Percentiles rank a stretch among this genome's conserved stretches.
phyloP scores from a whole-genome alignment of 2,113 vertebrate species.

The Carassius gibelio region DNA sequence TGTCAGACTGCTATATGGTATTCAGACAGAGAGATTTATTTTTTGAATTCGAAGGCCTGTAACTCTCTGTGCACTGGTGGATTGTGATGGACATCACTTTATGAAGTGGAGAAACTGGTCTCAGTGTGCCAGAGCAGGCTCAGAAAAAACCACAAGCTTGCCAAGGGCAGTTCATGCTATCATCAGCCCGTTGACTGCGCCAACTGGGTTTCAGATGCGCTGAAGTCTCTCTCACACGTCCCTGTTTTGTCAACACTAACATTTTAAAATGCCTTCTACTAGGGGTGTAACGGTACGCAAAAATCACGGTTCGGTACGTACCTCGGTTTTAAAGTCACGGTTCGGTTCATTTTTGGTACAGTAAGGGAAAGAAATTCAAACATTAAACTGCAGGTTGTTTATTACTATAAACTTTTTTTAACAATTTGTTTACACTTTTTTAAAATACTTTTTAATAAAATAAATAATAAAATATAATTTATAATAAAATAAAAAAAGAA shows the following conservation, averaged over 20 bases:
- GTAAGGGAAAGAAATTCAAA: no score
- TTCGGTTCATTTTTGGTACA: no score
- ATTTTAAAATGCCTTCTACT: constrained; percentile 9
- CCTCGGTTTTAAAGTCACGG: no score
- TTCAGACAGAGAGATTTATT: not conserved
- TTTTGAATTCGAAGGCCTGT: not conserved
- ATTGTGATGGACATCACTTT: constrained; percentile 15
- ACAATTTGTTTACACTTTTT: no score
- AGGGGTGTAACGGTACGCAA: no score
- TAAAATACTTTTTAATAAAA: no score
- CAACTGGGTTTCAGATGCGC: constrained; percentile 19
- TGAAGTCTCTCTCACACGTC: constrained; percentile 1
- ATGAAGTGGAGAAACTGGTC: constrained; percentile 5
- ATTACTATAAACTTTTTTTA: no score
- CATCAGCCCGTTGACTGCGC: not conserved
- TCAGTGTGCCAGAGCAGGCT: constrained; percentile 2
- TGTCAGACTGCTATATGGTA: not conserved
- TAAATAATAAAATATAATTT: no score
- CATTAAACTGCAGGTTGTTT: no score
- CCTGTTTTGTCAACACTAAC: constrained; percentile 12
- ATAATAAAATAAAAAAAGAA: no score
- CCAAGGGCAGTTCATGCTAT: constrained; percentile 25
- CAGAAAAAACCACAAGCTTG: constrained; percentile 6
- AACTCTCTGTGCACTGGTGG: constrained; percentile 4
- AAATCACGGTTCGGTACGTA: no score